Evolutionary conservation across 1,140 invertebrate genomes (phyloP).

Genomic region (Euglossa dilemma): DNA sequence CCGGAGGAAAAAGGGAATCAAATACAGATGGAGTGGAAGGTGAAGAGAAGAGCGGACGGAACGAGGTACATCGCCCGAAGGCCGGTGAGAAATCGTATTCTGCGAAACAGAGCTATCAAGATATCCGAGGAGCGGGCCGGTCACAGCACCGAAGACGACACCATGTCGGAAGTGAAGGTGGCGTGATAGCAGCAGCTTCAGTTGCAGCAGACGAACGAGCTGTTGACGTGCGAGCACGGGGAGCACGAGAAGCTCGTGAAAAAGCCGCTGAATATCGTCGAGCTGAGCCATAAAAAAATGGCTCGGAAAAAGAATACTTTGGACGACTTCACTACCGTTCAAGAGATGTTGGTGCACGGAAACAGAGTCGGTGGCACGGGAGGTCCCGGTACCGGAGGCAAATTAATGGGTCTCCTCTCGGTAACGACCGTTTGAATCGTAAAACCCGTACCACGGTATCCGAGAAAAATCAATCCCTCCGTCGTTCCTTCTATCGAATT

Average conservation of each 20-base stretch:
- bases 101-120: constrained; percentile 88
- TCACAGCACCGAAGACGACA: constrained; percentile 92
- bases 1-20: constrained; percentile 77
- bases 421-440: constrained; percentile 82
- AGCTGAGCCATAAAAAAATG: constrained; percentile 77
- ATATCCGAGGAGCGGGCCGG: constrained; percentile 88
- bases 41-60: constrained; percentile 90
- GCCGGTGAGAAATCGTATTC: constrained; percentile 86
- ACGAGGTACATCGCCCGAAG: constrained; percentile 90
- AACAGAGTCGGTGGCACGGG: constrained; percentile 77
- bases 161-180: constrained; percentile 90
- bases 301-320: constrained; percentile 77
- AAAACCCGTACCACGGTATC: too few species aligned
- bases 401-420: constrained; percentile 82
- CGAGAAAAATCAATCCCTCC: neutral
- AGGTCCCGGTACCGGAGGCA: constrained; percentile 78
- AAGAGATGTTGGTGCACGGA: constrained; percentile 81
- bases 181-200: constrained; percentile 65
- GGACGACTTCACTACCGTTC: constrained; percentile 81
- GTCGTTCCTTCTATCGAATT: neutral
- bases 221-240: constrained; percentile 74
- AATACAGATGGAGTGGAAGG: constrained; percentile 89
- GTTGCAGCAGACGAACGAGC: constrained; percentile 70
- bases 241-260: constrained; percentile 78
- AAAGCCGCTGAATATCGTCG: constrained; percentile 73